A percentile compares a stretch with the other conserved stretches of the same genome.
These are phyloP conservation scores for Conchocele bisecta DNA, from an alignment of 2,888 invertebrate genomes.

Conservation along the genomic window DNA sequence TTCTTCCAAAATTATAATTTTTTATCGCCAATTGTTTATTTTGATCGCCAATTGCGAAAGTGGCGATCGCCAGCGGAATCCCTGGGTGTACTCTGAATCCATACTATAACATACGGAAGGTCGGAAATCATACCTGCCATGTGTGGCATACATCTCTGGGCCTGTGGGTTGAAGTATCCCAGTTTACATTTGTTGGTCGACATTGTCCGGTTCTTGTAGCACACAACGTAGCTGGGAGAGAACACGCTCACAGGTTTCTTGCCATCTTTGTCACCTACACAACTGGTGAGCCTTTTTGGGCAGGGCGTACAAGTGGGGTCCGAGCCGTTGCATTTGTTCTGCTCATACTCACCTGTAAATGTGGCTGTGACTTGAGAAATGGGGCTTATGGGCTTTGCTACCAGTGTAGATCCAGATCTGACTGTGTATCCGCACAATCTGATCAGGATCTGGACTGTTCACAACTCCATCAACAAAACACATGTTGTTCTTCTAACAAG, in stretches of 20 bases:
- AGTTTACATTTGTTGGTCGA: constrained; percentile 47
- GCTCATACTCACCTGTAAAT: constrained; percentile 57
- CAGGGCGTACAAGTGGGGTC: constrained; percentile 58
- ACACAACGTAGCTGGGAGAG: constrained; percentile 52
- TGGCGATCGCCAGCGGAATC: no score
- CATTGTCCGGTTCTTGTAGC: constrained; percentile 55
- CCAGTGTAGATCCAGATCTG: no score
- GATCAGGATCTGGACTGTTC: no score
- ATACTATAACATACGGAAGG: neutral
- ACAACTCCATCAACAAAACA: no score
- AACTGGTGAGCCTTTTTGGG: constrained; percentile 41
- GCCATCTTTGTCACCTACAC: constrained; percentile 56
- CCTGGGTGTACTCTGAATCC: neutral
- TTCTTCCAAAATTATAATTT: no score
- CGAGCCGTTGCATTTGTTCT: constrained; percentile 56
- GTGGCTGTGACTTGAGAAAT: no score
- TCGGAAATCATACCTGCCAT: constrained; percentile 41
- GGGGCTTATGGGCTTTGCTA: no score
- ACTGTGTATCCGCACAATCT: no score
- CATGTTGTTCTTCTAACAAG: no score
- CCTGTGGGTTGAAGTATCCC: constrained; percentile 54
- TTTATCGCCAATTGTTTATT: no score
- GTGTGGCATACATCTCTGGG: constrained; percentile 46
- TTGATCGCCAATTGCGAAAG: no score
- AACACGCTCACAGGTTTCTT: constrained; percentile 30